Evolutionary conservation across 2,797 vertebrate species (phyloP).

Genomic region (Cyclopterus lumpus): DNA sequence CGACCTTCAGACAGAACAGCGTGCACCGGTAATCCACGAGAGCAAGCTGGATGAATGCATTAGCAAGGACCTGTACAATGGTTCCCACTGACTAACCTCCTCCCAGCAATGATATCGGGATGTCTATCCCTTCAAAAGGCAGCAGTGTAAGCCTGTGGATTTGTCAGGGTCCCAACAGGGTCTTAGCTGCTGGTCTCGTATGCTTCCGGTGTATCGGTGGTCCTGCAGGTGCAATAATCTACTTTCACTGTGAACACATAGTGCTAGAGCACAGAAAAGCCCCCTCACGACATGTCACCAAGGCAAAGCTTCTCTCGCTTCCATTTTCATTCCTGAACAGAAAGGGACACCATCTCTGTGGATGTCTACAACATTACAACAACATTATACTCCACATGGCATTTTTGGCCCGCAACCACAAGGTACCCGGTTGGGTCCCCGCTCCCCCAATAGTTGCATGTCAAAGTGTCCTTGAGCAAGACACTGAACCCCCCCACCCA

Average conservation of each 20-base stretch:
- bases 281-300: conserved; percentile 53
- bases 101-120: conserved; percentile 33
- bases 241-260: conserved; percentile 59
- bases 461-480: too few relatives aligned
- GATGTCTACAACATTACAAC: conserved; percentile 17
- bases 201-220: conserved; percentile 49
- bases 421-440: too few relatives aligned
- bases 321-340: conserved; percentile 37
- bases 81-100: conserved; percentile 16
- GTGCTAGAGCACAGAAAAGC: conserved; percentile 63
- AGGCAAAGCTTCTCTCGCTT: conserved; percentile 34
- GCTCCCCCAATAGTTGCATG: too few relatives aligned
- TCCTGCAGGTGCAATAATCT: conserved; percentile 70
- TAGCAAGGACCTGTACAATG: conserved; percentile 7
- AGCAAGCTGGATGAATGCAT: conserved; percentile 36
- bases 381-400: neutral
- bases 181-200: conserved; percentile 50
- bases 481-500: too few relatives aligned
- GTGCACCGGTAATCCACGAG: conserved; percentile 21
- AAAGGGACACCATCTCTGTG: conserved; percentile 17
- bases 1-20: neutral
- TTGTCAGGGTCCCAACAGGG: conserved; percentile 56
- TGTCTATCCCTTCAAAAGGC: conserved; percentile 53
- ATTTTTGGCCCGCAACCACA: too few relatives aligned
- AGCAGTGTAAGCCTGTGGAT: conserved; percentile 59